phyloP scores from a whole-genome alignment of 2,797 vertebrate species.

The Thamnophis elegans region DNA sequence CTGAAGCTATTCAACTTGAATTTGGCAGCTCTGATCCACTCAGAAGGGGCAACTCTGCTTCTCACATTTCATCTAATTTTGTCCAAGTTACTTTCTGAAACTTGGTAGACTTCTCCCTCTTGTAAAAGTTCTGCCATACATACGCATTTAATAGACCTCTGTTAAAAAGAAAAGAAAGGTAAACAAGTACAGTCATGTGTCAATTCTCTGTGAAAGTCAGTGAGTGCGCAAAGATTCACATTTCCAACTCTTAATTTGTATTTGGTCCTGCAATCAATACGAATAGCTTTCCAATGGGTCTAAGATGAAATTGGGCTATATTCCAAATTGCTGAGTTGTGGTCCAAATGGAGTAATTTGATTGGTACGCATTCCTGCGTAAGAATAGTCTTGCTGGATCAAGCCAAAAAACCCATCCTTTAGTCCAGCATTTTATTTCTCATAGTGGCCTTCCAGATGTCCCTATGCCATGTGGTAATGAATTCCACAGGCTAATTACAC shows the following conservation, averaged over 20 bases:
- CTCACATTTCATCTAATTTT: not conserved
- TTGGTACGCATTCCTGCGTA: not conserved
- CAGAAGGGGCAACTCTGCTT: not conserved
- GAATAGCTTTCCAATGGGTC: not conserved
- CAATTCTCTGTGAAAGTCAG: not conserved
- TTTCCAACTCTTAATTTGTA: not conserved
- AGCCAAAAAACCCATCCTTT: not conserved
- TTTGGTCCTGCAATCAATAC: not conserved
- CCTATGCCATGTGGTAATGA: not conserved
- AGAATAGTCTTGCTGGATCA: not conserved
- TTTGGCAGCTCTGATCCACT: not conserved
- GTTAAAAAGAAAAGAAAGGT: not conserved
- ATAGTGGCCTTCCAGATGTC: not conserved
- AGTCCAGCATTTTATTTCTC: not conserved
- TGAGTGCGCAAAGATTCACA: not conserved
- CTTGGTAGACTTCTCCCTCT: not conserved
- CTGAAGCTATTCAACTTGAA: not conserved
- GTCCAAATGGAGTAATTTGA: not conserved
- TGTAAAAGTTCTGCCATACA: not conserved
- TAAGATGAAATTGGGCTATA: not conserved
- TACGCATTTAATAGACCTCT: not conserved
- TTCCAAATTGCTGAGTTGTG: not conserved
- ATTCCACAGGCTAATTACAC: not conserved
- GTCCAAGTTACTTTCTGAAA: not conserved
- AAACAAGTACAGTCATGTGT: not conserved